Percentiles rank a stretch among this genome's conserved stretches.
These are phyloP conservation scores for Poecilia latipinna DNA, from an alignment of 2,113 vertebrate species.

Conservation along the genomic window DNA sequence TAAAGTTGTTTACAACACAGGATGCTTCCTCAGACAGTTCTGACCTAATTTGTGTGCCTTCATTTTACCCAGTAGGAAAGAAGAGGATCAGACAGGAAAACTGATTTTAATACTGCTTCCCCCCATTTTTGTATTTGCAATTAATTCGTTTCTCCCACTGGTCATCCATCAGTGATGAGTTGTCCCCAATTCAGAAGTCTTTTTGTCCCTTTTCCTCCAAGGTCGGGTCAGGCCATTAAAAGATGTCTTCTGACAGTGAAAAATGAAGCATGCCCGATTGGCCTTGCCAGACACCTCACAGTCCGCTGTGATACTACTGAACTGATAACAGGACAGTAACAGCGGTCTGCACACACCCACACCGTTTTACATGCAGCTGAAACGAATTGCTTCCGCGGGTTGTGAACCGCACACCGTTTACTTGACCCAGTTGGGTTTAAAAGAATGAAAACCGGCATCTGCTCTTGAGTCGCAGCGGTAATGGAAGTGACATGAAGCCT, in stretches of 20 bases:
- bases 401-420: slow-evolving; percentile 6
- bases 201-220: background rate
- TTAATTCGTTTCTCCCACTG: slow-evolving; percentile 26
- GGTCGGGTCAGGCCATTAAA: slow-evolving; percentile 9
- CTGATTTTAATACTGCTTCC: background rate
- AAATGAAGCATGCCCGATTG: slow-evolving; percentile 30
- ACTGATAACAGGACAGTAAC: slow-evolving; percentile 15
- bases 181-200: background rate
- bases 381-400: slow-evolving; percentile 17
- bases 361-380: slow-evolving; percentile 30
- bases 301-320: slow-evolving; percentile 12
- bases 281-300: slow-evolving; percentile 24
- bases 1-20: slow-evolving; percentile 50
- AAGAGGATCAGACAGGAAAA: background rate
- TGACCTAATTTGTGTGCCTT: slow-evolving; percentile 54
- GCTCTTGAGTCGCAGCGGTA: slow-evolving; percentile 1
- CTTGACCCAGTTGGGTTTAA: slow-evolving; percentile 3
- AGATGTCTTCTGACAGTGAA: slow-evolving; percentile 35
- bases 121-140: slow-evolving; percentile 23
- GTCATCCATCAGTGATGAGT: slow-evolving; percentile 29
- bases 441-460: slow-evolving; percentile 13
- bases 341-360: background rate
- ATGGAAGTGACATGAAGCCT: slow-evolving; percentile 59
- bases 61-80: background rate
- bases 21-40: slow-evolving; percentile 32